phyloP scores from a whole-genome alignment of 30 jellyfish, hydroid and myxozoan genomes.

The Catostylus mosaicus region DNA sequence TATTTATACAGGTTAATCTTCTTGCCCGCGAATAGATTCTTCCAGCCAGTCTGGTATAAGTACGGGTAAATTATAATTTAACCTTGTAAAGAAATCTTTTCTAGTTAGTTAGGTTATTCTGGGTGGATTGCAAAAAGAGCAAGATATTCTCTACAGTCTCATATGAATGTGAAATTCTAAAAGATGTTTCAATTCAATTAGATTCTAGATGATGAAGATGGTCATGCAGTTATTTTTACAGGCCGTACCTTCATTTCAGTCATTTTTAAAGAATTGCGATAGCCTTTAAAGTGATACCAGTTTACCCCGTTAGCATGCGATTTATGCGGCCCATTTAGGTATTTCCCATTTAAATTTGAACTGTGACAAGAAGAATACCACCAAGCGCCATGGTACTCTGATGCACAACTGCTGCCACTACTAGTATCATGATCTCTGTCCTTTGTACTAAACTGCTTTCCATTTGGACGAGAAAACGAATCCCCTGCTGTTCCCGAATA shows the following conservation, averaged over 20 bases:
- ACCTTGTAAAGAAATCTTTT: too few relatives aligned
- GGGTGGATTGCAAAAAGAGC: too few relatives aligned
- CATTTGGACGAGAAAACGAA: constrained; percentile 8
- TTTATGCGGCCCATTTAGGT: constrained; percentile 32
- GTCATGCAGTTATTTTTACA: too few relatives aligned
- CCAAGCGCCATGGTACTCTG: constrained; percentile 37
- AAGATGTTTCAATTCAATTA: too few relatives aligned
- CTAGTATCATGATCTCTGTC: constrained; percentile 37
- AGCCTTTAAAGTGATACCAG: constrained; percentile 33
- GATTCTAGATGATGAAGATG: too few relatives aligned
- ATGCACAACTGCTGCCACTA: constrained; percentile 19
- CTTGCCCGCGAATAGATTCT: too few relatives aligned
- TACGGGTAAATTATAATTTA: too few relatives aligned
- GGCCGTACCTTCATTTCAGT: constrained; percentile 39
- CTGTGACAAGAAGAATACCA: constrained; percentile 35
- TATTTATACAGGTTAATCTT: too few relatives aligned
- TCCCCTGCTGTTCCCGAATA: constrained; percentile 58
- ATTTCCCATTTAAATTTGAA: constrained; percentile 47
- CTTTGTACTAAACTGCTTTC: constrained; percentile 29
- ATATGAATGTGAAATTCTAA: too few relatives aligned
- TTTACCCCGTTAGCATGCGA: constrained; percentile 22
- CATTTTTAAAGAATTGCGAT: constrained; percentile 19
- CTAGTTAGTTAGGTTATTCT: too few relatives aligned
- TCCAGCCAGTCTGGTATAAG: too few relatives aligned
- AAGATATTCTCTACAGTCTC: too few relatives aligned